Conservation (phyloP, 2,888 invertebrate genomes). For the Amitus sp. region DNA sequence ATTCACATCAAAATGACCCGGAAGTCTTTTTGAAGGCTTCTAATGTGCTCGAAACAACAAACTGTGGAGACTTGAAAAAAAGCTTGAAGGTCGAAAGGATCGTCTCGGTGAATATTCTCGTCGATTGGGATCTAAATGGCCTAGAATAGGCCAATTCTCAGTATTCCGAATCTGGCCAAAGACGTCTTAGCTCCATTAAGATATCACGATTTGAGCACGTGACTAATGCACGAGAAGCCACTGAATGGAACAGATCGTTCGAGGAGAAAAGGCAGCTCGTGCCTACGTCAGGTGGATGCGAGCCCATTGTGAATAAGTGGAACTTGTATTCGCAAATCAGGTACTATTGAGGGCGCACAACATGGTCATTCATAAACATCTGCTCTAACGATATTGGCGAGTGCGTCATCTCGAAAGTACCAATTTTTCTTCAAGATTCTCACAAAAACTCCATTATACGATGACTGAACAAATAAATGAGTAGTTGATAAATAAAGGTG, state of each 20-base stretch:
- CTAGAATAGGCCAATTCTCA: not conserved
- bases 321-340: conserved; percentile 25
- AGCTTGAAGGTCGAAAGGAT: no score
- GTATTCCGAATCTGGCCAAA: not conserved
- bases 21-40: no score
- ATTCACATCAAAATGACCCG: no score
- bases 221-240: conserved; percentile 12
- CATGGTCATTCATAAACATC: not conserved
- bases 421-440: not conserved
- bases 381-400: no score
- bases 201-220: not conserved
- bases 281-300: conserved; percentile 31
- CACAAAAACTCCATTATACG: not conserved
- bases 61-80: no score
- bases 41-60: no score
- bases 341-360: conserved; percentile 29
- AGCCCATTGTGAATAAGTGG: conserved; percentile 32
- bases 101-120: no score
- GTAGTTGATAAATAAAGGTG: not conserved
- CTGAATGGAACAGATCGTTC: conserved; percentile 34
- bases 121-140: no score
- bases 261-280: conserved; percentile 22
- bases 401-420: no score
- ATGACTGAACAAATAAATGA: not conserved
- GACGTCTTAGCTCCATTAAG: not conserved